Conservation (phyloP, 1,140 invertebrate species). For the Diuraphis noxia region DNA sequence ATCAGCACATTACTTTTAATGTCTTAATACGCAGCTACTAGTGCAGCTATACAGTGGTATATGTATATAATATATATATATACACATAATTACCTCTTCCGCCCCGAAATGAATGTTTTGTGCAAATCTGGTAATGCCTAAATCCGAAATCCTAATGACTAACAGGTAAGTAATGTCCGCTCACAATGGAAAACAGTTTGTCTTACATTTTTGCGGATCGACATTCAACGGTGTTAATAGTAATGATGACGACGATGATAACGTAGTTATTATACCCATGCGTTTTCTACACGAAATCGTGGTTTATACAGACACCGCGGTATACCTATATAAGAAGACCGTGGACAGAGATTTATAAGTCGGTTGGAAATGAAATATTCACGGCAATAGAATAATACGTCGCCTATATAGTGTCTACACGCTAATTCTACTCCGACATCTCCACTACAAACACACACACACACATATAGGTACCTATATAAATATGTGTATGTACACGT, state of each 20-base stretch:
- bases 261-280: not conserved
- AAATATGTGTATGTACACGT: not conserved
- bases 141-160: not conserved
- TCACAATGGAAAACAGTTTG: not conserved
- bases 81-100: not conserved
- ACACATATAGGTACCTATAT: not conserved
- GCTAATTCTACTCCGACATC: conserved; percentile 35
- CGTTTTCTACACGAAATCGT: not conserved
- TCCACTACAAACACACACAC: not conserved
- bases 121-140: not conserved
- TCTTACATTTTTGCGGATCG: conserved; percentile 5
- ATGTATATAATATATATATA: not conserved
- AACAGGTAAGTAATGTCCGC: not conserved
- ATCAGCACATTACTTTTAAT: not conserved
- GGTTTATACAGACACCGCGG: not conserved
- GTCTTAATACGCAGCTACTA: not conserved
- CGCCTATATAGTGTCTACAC: conserved; percentile 1
- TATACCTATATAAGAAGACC: too few relatives aligned
- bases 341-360: conserved; percentile 37
- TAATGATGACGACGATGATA: not conserved
- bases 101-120: not conserved
- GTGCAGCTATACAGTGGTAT: not conserved
- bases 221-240: not conserved
- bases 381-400: not conserved
- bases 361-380: conserved; percentile 42